phyloP scores from a whole-genome alignment of 2,113 vertebrate genomes.

The Siniperca chuatsi region DNA sequence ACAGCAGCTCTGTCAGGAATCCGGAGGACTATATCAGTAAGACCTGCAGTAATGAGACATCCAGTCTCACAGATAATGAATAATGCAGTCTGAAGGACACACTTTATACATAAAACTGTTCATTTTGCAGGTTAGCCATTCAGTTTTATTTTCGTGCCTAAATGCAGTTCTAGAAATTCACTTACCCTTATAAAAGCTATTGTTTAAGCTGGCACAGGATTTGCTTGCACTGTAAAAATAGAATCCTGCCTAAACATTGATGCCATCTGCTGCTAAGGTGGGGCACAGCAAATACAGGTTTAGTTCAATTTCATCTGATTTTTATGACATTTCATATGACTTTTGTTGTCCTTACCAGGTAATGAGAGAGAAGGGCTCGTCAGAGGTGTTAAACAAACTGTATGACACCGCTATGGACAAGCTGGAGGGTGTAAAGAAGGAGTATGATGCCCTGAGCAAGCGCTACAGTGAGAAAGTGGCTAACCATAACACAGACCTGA shows the following conservation, averaged over 20 bases:
- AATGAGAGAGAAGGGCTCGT: constrained; percentile 95
- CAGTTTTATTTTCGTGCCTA: constrained; percentile 3
- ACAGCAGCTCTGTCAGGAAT: constrained; percentile 57
- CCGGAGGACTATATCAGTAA: constrained; percentile 61
- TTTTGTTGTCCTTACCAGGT: constrained; percentile 83
- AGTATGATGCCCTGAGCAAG: constrained; percentile 93
- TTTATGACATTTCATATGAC: not conserved
- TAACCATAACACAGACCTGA: constrained; percentile 93
- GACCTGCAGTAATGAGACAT: constrained; percentile 44
- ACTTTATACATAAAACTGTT: constrained; percentile 28
- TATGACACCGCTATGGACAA: constrained; percentile 98
- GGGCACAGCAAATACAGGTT: constrained; percentile 39
- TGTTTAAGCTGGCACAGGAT: constrained; percentile 21
- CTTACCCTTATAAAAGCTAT: constrained; percentile 31
- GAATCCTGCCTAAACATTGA: constrained; percentile 37
- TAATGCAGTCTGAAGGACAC: constrained; percentile 55
- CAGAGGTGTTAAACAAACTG: constrained; percentile 96
- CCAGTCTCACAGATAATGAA: constrained; percentile 28
- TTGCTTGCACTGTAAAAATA: constrained; percentile 17
- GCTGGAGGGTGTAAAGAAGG: constrained; percentile 95
- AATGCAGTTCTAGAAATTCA: constrained; percentile 13
- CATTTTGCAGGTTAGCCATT: constrained; percentile 13
- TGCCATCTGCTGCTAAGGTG: constrained; percentile 72
- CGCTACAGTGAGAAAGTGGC: constrained; percentile 96
- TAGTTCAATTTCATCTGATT: not conserved